Evolutionary conservation across 35 echinoderm and acorn worm species (phyloP).

Genomic region (Patiria miniata): DNA sequence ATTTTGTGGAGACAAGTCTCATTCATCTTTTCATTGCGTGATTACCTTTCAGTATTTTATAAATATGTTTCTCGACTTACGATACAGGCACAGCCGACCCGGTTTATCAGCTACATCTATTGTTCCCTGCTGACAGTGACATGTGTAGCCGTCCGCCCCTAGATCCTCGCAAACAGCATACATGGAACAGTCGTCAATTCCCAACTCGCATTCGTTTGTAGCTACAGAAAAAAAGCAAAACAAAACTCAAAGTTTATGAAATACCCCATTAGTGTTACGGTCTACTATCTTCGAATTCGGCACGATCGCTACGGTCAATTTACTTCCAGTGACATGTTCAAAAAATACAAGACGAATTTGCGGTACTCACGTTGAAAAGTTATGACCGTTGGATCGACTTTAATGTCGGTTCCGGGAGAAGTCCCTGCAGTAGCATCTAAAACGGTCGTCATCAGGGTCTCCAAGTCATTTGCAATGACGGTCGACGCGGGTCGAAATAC

Average conservation of each 20-base stretch:
- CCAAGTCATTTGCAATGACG: not conserved
- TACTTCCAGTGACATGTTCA: no score
- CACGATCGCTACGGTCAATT: no score
- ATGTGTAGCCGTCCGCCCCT: not conserved
- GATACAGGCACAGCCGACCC: not conserved
- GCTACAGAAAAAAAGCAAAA: no score
- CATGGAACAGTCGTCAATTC: conserved; percentile 14
- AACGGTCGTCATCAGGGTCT: not conserved
- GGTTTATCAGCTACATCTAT: not conserved
- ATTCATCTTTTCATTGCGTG: no score
- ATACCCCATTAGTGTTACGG: no score
- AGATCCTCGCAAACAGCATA: not conserved
- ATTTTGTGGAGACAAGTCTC: no score
- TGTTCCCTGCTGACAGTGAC: not conserved
- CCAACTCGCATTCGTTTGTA: not conserved
- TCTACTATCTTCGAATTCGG: no score
- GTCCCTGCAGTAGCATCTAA: not conserved
- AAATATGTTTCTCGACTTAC: no score
- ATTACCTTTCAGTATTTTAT: no score
- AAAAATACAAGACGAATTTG: no score
- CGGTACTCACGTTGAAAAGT: not conserved
- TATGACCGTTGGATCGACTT: not conserved
- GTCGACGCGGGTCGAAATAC: not conserved
- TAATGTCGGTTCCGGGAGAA: not conserved
- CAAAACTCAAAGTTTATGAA: no score